Percentiles rank a stretch among this genome's conserved stretches.
Conservation (phyloP, 2,797 vertebrate genomes). For the Onychomys torridus region DNA sequence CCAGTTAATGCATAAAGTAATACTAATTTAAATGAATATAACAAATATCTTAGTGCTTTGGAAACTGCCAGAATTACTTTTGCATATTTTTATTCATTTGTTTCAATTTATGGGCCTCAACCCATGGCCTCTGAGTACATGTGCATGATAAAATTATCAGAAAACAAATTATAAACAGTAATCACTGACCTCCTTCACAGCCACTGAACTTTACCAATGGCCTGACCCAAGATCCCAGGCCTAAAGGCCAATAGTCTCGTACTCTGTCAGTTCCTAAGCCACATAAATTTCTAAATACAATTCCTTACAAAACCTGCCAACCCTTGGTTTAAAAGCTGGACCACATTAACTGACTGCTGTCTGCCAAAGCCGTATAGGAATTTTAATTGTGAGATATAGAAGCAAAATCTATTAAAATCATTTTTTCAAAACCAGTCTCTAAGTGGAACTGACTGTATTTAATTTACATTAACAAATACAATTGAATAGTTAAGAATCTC, state of each 20-base stretch:
- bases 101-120: conserved; percentile 79
- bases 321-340: neutral
- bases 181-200: conserved; percentile 72
- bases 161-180: conserved; percentile 84
- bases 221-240: conserved; percentile 73
- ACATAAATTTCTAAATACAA: conserved; percentile 70
- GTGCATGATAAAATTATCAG: conserved; percentile 80
- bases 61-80: conserved; percentile 76
- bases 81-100: conserved; percentile 80
- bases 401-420: conserved; percentile 11
- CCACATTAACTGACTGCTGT: conserved; percentile 20
- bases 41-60: conserved; percentile 75
- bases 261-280: conserved; percentile 54
- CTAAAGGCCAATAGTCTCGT: conserved; percentile 72
- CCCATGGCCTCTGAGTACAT: conserved; percentile 77
- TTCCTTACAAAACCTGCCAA: conserved; percentile 21
- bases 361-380: neutral
- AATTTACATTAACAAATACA: neutral
- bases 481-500: neutral
- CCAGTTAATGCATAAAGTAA: conserved; percentile 65
- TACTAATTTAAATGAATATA: conserved; percentile 70
- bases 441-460: conserved; percentile 21
- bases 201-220: conserved; percentile 79
- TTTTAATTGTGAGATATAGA: conserved; percentile 43
- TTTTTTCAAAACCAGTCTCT: conserved; percentile 1